Evolutionary conservation across 2,888 invertebrate species (phyloP), one percentile per base, ranked within the genome.

Genomic region (Cataglyphis altisquamis): DNA sequence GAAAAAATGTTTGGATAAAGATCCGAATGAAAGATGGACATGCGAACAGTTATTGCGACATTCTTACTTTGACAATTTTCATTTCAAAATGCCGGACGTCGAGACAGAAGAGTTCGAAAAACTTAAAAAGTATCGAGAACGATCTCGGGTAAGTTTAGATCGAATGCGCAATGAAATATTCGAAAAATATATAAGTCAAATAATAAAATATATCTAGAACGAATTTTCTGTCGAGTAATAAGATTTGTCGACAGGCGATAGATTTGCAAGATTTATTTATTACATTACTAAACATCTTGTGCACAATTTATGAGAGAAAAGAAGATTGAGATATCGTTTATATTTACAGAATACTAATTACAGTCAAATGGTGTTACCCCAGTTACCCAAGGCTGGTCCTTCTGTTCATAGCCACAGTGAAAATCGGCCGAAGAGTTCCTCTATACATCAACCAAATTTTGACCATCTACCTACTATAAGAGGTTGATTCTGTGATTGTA

Each of bases 1-100:
- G 8, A 96, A 98, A 97, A 98, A 98, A 96, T 99, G 99, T 95
- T 95, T 99, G 90, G 98, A 99, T 95, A 98, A 98, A 95, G 99
- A 99, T 95, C 99, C 99, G 0, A 96, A 97, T 86, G 97, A 98
- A 94, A 96, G 99, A 91, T 98, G 98, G 97, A 98, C 98, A 1
- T 99, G 99, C 95, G 98, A 98, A 90, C 98, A 98, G 94, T 96
- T 99, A 64, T 95, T 98, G 78, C 96, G 97, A 87, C 99, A 99
- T 95, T 96, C 97, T 9, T 99, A 99, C 95, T 99, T 99, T 95
- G 98, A 98, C 92, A 97, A 98, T 94, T 98, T 98, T 93, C 96
- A 97, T 88, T 98, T 97, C 95, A 97, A 97, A 93, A 96, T 97
- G 84, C 98, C 98, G 9, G 97, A 97, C 41, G 95, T 96, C 3